Base-by-base conservation (phyloP, 2,888 invertebrate species). In the Cistogaster globosa region DNA sequence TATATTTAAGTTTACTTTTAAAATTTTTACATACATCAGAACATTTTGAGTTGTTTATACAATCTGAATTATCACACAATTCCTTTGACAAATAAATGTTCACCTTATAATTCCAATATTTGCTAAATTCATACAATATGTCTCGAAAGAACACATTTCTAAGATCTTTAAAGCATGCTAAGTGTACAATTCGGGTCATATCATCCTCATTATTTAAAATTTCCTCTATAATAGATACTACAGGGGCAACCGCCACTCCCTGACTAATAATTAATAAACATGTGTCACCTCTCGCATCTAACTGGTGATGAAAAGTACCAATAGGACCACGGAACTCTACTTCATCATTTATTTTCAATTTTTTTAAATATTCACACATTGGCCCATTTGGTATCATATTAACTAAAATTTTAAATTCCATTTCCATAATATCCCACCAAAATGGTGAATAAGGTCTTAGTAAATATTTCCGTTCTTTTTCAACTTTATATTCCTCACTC, bases 101-200 rank as follows among this genome's bases (percentile, higher is more conserved):
- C 86, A 95, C 95, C n/a, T 92, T 92, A 90, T 97, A 97, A 93
- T 97, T 97, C 97, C 97, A 97, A 91, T 93, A 95, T 36, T 93
- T 92, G 42, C 93, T 93, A 87, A 94, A 95, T 12, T 93, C 91
- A 87, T 94, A 94, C 16, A 97, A 89, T 84, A 95, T 93, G 11
- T 94, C 91, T 83, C 95, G 94, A 76, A 97, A 93, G 78, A 95
- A 92, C 85, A 96, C 94, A 83, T 94, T 93, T 9, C 94, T 90
- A 68, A 94, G 90, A 86, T 92, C 93, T 87, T 93, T 91, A 89
- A 95, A 95, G 88, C 96, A 95, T 89, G 94, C 96, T 77, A 94
- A 91, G 85, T 97, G 93, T 76, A 93, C 91, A 51, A 97, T 89
- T 89, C 93, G 93, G 0, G 95, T 95, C 88, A 95, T 94, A 89